Evolutionary conservation across 1,140 invertebrate genomes (phyloP).

Genomic region (Drosophila ambigua): DNA sequence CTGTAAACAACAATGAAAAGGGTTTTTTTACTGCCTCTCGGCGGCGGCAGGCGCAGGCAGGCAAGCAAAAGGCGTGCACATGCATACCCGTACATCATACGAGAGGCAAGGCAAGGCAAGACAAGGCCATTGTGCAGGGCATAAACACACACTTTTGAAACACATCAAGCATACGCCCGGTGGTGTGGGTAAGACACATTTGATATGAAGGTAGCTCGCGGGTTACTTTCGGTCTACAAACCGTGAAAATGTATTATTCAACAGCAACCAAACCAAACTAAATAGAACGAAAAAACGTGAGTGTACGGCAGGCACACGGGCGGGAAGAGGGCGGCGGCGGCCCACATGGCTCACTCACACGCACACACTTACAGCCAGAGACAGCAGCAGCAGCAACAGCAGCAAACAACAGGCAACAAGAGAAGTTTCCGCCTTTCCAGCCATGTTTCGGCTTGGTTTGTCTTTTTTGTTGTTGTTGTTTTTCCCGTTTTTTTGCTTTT

Average conservation of each 20-base stretch:
- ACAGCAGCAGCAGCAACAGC: constrained; percentile 15
- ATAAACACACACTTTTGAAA: constrained; percentile 81
- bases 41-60: constrained; percentile 23
- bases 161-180: constrained; percentile 77
- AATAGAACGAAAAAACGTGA: constrained; percentile 76
- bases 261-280: constrained; percentile 79
- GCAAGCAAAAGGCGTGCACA: constrained; percentile 66
- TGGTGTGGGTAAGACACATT: constrained; percentile 57
- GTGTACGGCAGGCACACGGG: constrained; percentile 49
- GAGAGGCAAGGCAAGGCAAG: constrained; percentile 16
- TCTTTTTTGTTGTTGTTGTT: constrained; percentile 15
- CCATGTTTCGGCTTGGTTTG: constrained; percentile 52
- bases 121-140: constrained; percentile 61
- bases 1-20: constrained; percentile 82
- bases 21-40: constrained; percentile 52
- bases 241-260: constrained; percentile 83
- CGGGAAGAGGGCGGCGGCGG: constrained; percentile 7
- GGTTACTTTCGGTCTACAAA: constrained; percentile 74
- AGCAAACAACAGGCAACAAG: constrained; percentile 36
- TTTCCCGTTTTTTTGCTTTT: neutral
- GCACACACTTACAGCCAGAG: constrained; percentile 16
- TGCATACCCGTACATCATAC: constrained; percentile 64
- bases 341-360: neutral
- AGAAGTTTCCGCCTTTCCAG: constrained; percentile 57
- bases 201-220: constrained; percentile 76